A percentile compares a stretch with the other conserved stretches of the same genome.
phyloP scores from a whole-genome alignment of 2,888 invertebrate species.

The Mythimna pallens region DNA sequence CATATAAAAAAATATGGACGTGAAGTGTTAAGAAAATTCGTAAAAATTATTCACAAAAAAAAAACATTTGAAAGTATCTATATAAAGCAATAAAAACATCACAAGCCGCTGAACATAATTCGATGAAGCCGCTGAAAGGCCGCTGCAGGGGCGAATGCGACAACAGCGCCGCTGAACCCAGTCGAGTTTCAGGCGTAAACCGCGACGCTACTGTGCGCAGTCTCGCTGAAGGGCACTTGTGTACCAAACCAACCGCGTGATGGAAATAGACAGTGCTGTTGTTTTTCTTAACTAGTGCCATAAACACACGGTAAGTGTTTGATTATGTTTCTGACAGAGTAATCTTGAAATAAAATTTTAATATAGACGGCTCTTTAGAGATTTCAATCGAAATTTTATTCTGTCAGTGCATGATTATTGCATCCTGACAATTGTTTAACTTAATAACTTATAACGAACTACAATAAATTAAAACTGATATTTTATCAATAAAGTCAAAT shows the following conservation, averaged over 20 bases:
- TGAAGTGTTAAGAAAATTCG: neutral
- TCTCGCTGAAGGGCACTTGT: constrained; percentile 57
- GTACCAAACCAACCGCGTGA: constrained; percentile 69
- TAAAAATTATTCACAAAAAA: neutral
- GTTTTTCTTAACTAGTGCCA: constrained; percentile 70
- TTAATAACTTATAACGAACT: neutral
- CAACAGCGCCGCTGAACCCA: constrained; percentile 73
- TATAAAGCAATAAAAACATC: neutral
- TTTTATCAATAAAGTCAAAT: neutral
- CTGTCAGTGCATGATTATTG: neutral
- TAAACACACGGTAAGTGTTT: constrained; percentile 69
- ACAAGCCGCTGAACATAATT: constrained; percentile 28
- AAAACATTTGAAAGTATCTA: neutral
- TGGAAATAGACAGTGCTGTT: constrained; percentile 73
- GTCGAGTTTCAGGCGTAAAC: constrained; percentile 72
- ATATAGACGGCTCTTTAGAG: neutral
- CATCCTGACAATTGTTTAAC: neutral
- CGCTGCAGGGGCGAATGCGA: constrained; percentile 64
- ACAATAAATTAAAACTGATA: neutral
- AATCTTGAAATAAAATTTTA: neutral
- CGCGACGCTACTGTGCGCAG: constrained; percentile 66
- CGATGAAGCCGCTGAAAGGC: constrained; percentile 68
- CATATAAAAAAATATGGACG: too few relatives aligned
- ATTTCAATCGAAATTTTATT: constrained; percentile 3
- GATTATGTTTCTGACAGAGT: neutral